Evolutionary conservation across 2,113 vertebrate genomes (phyloP), one percentile per base, ranked within the genome.

Genomic region (Xenopus laevis): DNA sequence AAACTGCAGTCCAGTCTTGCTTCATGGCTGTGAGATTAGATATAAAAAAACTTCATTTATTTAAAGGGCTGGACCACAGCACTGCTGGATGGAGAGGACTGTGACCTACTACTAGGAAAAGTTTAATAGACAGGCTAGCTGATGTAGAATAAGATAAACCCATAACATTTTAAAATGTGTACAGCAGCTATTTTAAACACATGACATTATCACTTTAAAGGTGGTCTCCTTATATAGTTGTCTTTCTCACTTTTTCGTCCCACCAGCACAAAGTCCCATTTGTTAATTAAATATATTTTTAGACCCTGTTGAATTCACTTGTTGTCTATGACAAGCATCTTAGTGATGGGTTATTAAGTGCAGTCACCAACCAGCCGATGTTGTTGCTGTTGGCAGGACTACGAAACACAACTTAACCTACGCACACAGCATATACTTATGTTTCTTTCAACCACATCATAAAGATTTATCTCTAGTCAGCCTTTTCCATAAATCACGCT

Each of bases 401-500:
- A 64, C 60, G 70, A 70, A 77, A 70, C 60, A 18, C 59, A 70
- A 50, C 46, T 47, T 70, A 70, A 50, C 59, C 66, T 70, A 47
- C 16, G 21, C 61, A 61, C 66, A 57, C 46, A 77, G 70, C 66
- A 70, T 77, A 68, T 68, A 75, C 44, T 68, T 58, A 61, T 13
- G 67, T 68, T 70, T 77, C 66, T 64, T 62, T 64, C 47, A 53
- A 62, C 66, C 74, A 77, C 66, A 77, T 77, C 66, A 77, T 64
- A 75, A 75, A 75, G 74, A 62, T 55, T 70, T 77, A 62, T 67
- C 74, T 64, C 66, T 64, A 64, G 47, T 64, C 50, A 52, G 44
- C 66, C 30, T 77, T 77, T 77, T 21, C 30, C 74, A 77, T 69
- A 70, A 77, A 77, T 77, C 74, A 77, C 21, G 30, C 66, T 64